Percentiles rank a stretch among this genome's conserved stretches.
phyloP scores from a whole-genome alignment of 2,113 vertebrate genomes.

The Lynx canadensis region DNA sequence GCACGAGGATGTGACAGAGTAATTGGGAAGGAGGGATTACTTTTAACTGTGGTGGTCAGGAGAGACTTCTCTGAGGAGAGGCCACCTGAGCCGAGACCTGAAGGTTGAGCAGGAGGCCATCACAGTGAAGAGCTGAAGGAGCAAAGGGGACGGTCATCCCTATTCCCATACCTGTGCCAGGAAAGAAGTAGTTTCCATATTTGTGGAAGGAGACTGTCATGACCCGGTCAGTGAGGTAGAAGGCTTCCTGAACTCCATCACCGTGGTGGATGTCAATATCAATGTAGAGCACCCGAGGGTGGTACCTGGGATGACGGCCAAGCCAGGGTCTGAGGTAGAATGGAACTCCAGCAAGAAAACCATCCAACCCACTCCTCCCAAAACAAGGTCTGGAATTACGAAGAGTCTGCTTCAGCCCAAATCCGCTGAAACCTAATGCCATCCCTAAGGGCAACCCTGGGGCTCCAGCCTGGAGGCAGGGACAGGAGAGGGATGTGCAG shows the following conservation, averaged over 20 bases:
- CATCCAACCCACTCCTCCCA: background rate
- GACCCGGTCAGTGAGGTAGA: constrained; percentile 98
- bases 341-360: background rate
- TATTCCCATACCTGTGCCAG: constrained; percentile 92
- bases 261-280: constrained; percentile 99
- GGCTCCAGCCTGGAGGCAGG: constrained; percentile 13
- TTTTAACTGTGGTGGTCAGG: background rate
- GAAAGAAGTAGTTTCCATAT: constrained; percentile 99
- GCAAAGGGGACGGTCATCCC: background rate
- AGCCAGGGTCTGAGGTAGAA: background rate
- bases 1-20: background rate
- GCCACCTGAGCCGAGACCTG: background rate
- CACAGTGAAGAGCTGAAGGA: background rate
- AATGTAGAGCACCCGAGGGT: constrained; percentile 97
- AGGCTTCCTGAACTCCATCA: constrained; percentile 98
- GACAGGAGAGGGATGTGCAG: constrained; percentile 9
- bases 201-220: constrained; percentile 99
- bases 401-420: background rate
- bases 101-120: background rate
- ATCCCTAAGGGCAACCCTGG: constrained; percentile 22
- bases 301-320: constrained; percentile 88
- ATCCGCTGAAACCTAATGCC: constrained; percentile 42
- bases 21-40: background rate
- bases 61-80: background rate
- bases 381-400: background rate